A percentile compares a stretch with the other conserved stretches of the same genome.
These are phyloP conservation scores for Xestia c-nigrum DNA, from an alignment of 2,888 invertebrate genomes.

Conservation along the genomic window DNA sequence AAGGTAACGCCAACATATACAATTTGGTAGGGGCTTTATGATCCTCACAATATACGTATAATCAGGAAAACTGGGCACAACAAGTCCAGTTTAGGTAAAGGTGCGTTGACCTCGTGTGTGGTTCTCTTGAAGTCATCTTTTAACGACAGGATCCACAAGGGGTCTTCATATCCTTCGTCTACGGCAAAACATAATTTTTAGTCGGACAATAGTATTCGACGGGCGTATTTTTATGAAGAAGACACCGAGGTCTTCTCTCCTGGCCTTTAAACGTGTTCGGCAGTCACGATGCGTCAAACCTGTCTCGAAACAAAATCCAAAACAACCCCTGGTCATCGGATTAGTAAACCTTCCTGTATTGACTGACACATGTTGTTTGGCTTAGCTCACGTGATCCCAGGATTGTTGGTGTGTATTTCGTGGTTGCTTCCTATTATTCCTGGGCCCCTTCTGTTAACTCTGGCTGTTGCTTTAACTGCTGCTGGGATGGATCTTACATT, in stretches of 20 bases:
- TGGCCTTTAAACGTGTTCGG: background rate
- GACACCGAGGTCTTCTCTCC: background rate
- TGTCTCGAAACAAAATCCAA: no score
- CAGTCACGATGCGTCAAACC: background rate
- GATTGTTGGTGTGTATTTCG: slow-evolving; percentile 79
- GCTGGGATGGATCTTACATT: slow-evolving; percentile 92
- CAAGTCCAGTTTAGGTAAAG: background rate
- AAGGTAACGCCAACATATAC: background rate
- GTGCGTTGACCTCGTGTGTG: no score
- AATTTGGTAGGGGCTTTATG: background rate
- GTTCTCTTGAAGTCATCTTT: background rate
- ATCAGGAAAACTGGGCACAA: background rate
- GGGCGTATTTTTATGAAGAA: background rate
- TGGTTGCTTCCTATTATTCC: slow-evolving; percentile 80
- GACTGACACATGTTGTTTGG: slow-evolving; percentile 13
- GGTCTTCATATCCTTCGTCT: background rate
- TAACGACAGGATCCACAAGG: slow-evolving; percentile 7
- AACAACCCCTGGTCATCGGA: background rate
- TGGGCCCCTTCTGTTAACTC: slow-evolving; percentile 81
- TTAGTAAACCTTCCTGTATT: background rate
- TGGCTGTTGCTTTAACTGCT: slow-evolving; percentile 89
- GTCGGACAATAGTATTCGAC: no score
- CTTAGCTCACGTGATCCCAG: slow-evolving; percentile 90
- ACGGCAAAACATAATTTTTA: background rate
- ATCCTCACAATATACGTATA: background rate